Percentiles rank a stretch among this genome's conserved stretches.
Evolutionary conservation across 1,140 invertebrate genomes (phyloP).

Genomic region (Ceratitis capitata): DNA sequence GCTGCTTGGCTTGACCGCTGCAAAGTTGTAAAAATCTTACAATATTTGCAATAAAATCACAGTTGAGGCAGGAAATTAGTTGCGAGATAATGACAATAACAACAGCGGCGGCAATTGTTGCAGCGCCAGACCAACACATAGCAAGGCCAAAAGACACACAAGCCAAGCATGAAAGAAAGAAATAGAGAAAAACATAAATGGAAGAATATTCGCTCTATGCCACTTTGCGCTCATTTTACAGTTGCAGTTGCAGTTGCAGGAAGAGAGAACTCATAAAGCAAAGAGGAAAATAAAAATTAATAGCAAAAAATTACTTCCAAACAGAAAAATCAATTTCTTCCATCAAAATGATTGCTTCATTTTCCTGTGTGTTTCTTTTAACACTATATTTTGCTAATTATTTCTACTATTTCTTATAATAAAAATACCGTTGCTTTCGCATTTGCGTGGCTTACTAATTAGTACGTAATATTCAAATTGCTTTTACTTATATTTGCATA

Average conservation of each 20-base stretch:
- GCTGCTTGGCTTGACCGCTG: neutral
- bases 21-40: slow-evolving; percentile 14
- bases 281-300: neutral
- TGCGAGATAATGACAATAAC: neutral
- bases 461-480: neutral
- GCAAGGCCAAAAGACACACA: neutral
- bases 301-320: neutral
- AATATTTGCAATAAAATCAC: slow-evolving; percentile 12
- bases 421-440: neutral
- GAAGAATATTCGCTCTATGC: neutral
- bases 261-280: too few relatives aligned
- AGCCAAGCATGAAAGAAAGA: neutral
- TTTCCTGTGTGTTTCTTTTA: neutral
- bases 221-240: neutral
- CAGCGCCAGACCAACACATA: too few relatives aligned
- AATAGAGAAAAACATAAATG: neutral
- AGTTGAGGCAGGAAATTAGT: slow-evolving; percentile 20
- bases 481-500: neutral
- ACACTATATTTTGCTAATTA: too few relatives aligned
- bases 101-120: neutral
- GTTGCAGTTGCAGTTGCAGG: neutral
- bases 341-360: neutral
- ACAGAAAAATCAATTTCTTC: neutral
- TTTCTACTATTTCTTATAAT: too few relatives aligned
- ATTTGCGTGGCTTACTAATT: too few relatives aligned